Evolutionary conservation across 2,888 invertebrate species (phyloP), one percentile per base, ranked within the genome.

Genomic region (Palloptera scutellata): DNA sequence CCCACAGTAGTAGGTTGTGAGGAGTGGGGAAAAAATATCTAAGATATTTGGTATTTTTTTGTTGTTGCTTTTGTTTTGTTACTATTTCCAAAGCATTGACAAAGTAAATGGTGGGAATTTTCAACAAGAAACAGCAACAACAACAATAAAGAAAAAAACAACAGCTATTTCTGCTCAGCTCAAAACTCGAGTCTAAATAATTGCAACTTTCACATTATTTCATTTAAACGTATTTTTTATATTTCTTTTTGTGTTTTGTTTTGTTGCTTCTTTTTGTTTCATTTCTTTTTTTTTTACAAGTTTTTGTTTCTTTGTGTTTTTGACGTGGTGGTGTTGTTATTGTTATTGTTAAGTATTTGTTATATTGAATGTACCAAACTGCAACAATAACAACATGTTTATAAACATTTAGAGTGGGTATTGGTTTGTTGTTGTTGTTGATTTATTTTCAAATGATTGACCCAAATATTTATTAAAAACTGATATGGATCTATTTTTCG

Each of bases 191-290:
- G 30, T 40, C 55, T 45, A 43, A 59, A 65, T 59, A 58, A 65
- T 59, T 65, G 64, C 42, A 59, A 65, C 65, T 65, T 65, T 65
- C 65, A 65, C 65, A 65, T 65, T 65, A 53, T 53, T 65, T 60
- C 20, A 30, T 54, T 57, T 41, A 54, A 54, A 62, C 13, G 41
- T 42, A 48, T 19, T 43, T 30, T 30, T 30, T 30, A 6, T 30
- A n/a, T n/a, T n/a, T n/a, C 41, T 52, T 15, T n/a, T 20, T 17
- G n/a, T 30, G 15, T 20, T 12, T 11, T 13, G 3, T 40, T 30
- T 13, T 41, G 13, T 17, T 17, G n/a, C 13, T 55, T 9, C 11
- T 13, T 20, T 57, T 15, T 53, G 17, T 42, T 42, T n/a, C n/a
- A n/a, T n/a, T 15, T 12, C 12, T 13, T 61, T 1, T 17, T 30